Base-by-base conservation (phyloP, 2,113 vertebrate species). In the Phoxinus phoxinus region DNA sequence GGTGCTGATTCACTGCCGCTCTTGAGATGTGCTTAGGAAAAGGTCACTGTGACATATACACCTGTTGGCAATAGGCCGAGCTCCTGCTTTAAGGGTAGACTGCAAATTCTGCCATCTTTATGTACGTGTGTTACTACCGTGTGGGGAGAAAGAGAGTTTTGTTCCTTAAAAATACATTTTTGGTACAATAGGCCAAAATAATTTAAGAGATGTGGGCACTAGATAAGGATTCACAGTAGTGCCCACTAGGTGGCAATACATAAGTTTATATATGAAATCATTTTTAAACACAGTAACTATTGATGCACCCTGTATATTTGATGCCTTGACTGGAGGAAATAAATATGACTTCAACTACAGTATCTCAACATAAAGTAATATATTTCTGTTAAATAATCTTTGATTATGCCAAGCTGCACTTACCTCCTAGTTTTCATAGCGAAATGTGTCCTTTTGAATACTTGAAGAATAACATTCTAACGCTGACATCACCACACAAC, bases 31-130 rank as follows among this genome's bases (percentile, higher is more conserved):
- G 88, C 71, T 86, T 78, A 81, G 41, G n/a, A 80, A 86, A 88
- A 88, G 87, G 87, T 88, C 85, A 86, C 46, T 71, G 85, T 84
- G 81, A 86, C 80, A 81, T 86, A 84, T 74, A 87, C 85, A 81
- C 85, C 78, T 81, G 63, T 78, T 83, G 81, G 81, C 81, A 53
- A 35, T 19, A 23, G 46, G 81, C 63, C 80, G 21, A 67, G 44
- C 17, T 71, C 41, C 3, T 69, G 30, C 67, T 82, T 69, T 69
- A 83, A 41, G 81, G 19, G 30, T 19, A 56, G 81, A 35, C 81
- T 83, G 81, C 67, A 37, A 53, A 72, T 58, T 58, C 30, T 72
- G 0, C 30, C 4, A 48, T 56, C 13, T 51, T 72, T n/a, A 41
- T 41, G 8, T 41, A 41, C 8, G 6, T 76, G 35, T 46, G 37